These are phyloP conservation scores for Oceanites oceanicus DNA, from an alignment of 2,113 vertebrate species.

Conservation along the genomic window DNA sequence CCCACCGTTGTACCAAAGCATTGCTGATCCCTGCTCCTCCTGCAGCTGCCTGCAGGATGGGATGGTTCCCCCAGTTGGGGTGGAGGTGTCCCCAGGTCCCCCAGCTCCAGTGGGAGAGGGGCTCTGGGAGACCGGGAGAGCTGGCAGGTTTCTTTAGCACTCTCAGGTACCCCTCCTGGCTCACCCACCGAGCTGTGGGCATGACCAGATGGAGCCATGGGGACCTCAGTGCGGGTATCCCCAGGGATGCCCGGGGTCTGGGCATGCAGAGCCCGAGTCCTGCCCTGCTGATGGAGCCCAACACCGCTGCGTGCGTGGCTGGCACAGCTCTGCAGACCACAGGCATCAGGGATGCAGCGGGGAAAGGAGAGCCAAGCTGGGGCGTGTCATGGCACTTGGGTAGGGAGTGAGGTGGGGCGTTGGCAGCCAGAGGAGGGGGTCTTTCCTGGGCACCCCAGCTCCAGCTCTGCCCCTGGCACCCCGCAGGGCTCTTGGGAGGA, in stretches of 20 bases:
- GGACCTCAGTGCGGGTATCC: rapidly evolving
- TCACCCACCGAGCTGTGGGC: rapidly evolving
- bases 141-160: not conserved
- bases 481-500: not conserved
- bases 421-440: not conserved
- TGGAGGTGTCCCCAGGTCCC: not conserved
- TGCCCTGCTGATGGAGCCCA: not conserved
- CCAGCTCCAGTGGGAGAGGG: not conserved
- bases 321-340: not conserved
- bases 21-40: not conserved
- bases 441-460: not conserved
- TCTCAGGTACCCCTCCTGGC: not conserved
- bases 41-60: not conserved
- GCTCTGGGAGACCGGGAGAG: not conserved
- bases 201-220: rapidly evolving
- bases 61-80: rapidly evolving
- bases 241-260: not conserved
- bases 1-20: not conserved
- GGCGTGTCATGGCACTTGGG: rapidly evolving
- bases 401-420: not conserved
- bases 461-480: not conserved
- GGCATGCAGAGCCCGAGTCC: rapidly evolving
- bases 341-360: rapidly evolving
- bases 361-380: not conserved
- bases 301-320: rapidly evolving